These are phyloP conservation scores for Drosophila kuntzei DNA, from an alignment of 2,888 invertebrate species.

Conservation along the genomic window DNA sequence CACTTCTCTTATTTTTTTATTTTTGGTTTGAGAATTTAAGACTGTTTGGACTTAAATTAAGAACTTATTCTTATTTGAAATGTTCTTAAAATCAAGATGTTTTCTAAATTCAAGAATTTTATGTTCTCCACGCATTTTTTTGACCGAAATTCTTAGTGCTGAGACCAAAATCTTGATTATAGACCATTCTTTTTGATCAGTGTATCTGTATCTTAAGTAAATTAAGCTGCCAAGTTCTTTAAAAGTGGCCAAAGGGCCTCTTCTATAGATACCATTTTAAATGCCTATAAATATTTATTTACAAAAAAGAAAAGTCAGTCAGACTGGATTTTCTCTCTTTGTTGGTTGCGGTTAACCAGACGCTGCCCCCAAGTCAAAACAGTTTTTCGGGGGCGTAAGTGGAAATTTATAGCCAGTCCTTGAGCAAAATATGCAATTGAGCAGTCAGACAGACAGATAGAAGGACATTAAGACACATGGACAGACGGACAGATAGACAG, in stretches of 20 bases:
- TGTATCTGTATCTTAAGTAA: slow-evolving; percentile 66
- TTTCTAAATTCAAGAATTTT: no score
- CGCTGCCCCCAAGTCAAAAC: slow-evolving; percentile 12
- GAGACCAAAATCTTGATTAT: no score
- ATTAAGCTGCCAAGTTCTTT: slow-evolving; percentile 50
- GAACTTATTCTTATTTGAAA: no score
- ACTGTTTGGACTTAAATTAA: no score
- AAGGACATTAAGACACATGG: slow-evolving; percentile 18
- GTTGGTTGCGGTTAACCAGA: slow-evolving; percentile 51
- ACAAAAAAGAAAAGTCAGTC: slow-evolving; percentile 20
- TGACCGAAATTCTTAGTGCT: no score
- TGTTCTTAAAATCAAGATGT: no score
- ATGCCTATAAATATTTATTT: slow-evolving; percentile 75
- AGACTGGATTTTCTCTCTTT: slow-evolving; percentile 17
- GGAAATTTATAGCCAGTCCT: slow-evolving; percentile 60
- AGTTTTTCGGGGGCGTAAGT: slow-evolving; percentile 44
- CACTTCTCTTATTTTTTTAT: no score
- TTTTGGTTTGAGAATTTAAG: no score
- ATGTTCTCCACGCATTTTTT: no score
- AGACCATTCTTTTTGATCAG: no score
- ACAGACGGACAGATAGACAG: slow-evolving; percentile 20
- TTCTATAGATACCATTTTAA: slow-evolving; percentile 64
- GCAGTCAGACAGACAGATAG: slow-evolving; percentile 29
- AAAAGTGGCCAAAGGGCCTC: slow-evolving; percentile 10
- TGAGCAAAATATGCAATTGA: slow-evolving; percentile 65